Evolutionary conservation across 1,140 invertebrate species (phyloP).

Genomic region (Penaeus japonicus): DNA sequence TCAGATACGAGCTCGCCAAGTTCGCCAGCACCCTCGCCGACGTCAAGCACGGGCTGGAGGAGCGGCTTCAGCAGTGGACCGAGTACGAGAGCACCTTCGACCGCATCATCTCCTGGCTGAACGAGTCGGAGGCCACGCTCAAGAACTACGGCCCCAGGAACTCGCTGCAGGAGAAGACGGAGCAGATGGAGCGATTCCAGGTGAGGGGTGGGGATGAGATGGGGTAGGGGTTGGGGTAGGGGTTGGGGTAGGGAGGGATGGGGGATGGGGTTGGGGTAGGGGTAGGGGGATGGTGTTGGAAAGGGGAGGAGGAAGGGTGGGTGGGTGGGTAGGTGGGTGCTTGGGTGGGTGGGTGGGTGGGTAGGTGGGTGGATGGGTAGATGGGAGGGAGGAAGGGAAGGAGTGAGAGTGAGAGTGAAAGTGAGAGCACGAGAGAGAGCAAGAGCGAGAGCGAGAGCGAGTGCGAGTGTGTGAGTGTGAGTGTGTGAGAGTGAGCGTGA

Average conservation of each 20-base stretch:
- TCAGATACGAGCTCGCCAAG: constrained; percentile 80
- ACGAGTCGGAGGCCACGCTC: constrained; percentile 83
- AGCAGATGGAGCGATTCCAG: constrained; percentile 89
- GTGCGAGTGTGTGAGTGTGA: too few relatives aligned
- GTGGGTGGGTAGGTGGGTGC: too few relatives aligned
- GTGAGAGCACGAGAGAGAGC: too few relatives aligned
- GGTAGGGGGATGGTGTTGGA: too few relatives aligned
- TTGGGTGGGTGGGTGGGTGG: too few relatives aligned
- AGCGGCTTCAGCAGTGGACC: constrained; percentile 87
- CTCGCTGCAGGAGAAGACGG: constrained; percentile 88
- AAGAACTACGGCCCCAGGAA: constrained; percentile 87
- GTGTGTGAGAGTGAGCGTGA: too few relatives aligned
- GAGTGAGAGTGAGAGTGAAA: too few relatives aligned
- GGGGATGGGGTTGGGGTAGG: too few relatives aligned
- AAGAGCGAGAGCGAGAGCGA: too few relatives aligned
- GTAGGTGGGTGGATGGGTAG: too few relatives aligned
- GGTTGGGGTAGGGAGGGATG: background rate
- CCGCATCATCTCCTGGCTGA: constrained; percentile 81
- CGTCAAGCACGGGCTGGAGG: constrained; percentile 79
- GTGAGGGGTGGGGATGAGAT: constrained; percentile 67
- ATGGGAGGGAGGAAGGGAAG: too few relatives aligned
- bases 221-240: background rate
- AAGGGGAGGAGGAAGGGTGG: too few relatives aligned
- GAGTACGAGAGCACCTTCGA: constrained; percentile 90
- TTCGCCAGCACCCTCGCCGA: constrained; percentile 79